Evolutionary conservation across 1,140 invertebrate species (phyloP), one percentile per base, ranked within the genome.

Genomic region (Subanguina moxae): DNA sequence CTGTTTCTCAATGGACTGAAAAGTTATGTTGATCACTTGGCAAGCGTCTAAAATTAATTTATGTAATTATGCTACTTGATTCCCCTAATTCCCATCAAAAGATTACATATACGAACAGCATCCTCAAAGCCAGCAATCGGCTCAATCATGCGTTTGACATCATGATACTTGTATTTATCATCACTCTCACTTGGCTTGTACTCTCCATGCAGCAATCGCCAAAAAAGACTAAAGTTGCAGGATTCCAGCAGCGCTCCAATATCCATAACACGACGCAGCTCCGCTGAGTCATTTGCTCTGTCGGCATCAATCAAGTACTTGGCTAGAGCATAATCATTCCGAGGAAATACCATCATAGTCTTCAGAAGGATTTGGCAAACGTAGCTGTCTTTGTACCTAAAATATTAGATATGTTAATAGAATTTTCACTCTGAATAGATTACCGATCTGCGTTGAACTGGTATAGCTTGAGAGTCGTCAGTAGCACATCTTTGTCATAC

Each of bases 11-110:
- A 98, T 94, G 0, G 90, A 91, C 83, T 97, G 93, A 84, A 94
- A 97, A 5, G 94, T 97, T 48, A 94, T 94, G 70, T 90, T 91
- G 25, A 97, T 90, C 38, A 97, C 93, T 84, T 97, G 93, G 72
- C 93, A 97, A 15, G 97, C 90, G 86, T 95, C 86, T 87, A 72
- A 65, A 83, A 56, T 25, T 23, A 42, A 65, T 43, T 64, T 42
- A 30, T 62, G 21, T 9, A 15, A 67, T 13, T 9, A 0, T 19
- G 27, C n/a, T 23, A n/a, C n/a, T n/a, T n/a, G n/a, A n/a, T n/a
- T n/a, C n/a, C n/a, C n/a, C n/a, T n/a, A n/a, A n/a, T n/a, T n/a
- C n/a, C n/a, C n/a, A n/a, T n/a, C 65, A 68, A 67, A 46, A 9
- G 45, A 84, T 81, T 83, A 87, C 86, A 98, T 83, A 96, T 95